Conservation (phyloP, 2,113 vertebrate genomes). For the Etheostoma cragini region DNA sequence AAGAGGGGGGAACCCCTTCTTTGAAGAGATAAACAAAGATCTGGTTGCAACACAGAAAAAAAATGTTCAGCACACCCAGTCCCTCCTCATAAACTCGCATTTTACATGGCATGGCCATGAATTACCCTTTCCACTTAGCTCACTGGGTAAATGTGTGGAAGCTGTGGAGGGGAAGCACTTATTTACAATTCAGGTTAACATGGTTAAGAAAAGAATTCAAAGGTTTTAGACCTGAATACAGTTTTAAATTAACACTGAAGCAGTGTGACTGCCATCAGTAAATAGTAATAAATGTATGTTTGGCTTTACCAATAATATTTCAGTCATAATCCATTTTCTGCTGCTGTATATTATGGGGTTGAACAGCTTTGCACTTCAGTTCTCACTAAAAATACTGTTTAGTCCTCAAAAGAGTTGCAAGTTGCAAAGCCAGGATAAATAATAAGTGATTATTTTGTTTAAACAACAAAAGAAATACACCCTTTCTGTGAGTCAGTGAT, state of each 20-base stretch:
- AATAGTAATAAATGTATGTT: slow-evolving; percentile 23
- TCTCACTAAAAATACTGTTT: slow-evolving; percentile 6
- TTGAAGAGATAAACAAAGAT: slow-evolving; percentile 64
- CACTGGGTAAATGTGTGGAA: slow-evolving; percentile 33
- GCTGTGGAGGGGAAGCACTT: slow-evolving; percentile 13
- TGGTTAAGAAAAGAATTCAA: slow-evolving; percentile 14
- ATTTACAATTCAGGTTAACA: slow-evolving; percentile 44
- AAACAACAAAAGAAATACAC: background rate
- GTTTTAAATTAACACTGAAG: slow-evolving; percentile 29
- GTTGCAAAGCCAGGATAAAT: background rate
- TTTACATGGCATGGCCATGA: slow-evolving; percentile 33
- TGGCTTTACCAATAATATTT: slow-evolving; percentile 3
- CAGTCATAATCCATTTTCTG: slow-evolving; percentile 15
- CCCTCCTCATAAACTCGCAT: slow-evolving; percentile 45
- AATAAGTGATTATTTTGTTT: background rate
- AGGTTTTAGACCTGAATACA: slow-evolving; percentile 1
- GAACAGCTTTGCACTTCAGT: background rate
- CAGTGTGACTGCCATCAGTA: background rate
- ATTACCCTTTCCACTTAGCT: slow-evolving; percentile 50
- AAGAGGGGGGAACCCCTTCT: slow-evolving; percentile 65
- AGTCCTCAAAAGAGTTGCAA: background rate
- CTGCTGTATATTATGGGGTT: background rate
- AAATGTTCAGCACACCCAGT: slow-evolving; percentile 31
- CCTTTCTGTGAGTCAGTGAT: background rate
- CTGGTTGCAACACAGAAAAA: slow-evolving; percentile 55